Evolutionary conservation across 1,140 invertebrate species (phyloP), one percentile per base, ranked within the genome.

Genomic region (Hypsibius dujardini): DNA sequence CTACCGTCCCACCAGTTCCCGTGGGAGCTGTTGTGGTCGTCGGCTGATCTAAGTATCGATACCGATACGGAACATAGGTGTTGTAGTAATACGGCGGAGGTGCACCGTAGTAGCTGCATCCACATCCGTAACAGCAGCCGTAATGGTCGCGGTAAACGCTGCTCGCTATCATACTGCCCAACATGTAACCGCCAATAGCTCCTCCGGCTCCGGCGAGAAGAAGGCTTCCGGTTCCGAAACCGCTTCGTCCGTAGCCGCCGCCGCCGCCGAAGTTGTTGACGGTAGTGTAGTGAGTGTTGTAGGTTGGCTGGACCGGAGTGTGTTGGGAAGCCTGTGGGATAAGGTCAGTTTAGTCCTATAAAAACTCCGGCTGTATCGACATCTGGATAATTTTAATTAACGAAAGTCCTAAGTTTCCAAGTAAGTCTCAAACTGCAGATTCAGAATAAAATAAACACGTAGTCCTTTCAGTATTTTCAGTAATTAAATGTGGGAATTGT

Each of bases 191-290:
- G n/a, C 50, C 50, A 56, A 56, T n/a, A 0, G n/a, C n/a, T 7
- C 50, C 50, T 12, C 50, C 50, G 7, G 50, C 50, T 12, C 50
- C 50, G 50, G 50, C 50, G 7, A 56, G 50, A 7, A 56, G 50
- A 12, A 56, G n/a, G n/a, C 50, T 56, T 56, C 50, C 50, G n/a
- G 50, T 56, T 56, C 50, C 50, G 50, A 56, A 56, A 56, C 50
- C 50, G n/a, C 50, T n/a, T 12, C 50, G 50, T 7, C 7, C 7
- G n/a, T 12, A 56, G 50, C 7, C 50, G 7, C 50, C 50, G n/a
- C 50, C 50, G 50, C 50, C 50, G n/a, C n/a, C 7, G n/a, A 12
- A 12, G 50, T 56, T 56, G 50, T 12, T 56, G 50, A 56, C 50
- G 50, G 50, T 56, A n/a, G 50, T 56, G 28, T 28, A 28, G 50